Percentiles rank a stretch among this genome's conserved stretches.
Evolutionary conservation across 1,140 invertebrate species (phyloP).

Genomic region (Nymphalis io): DNA sequence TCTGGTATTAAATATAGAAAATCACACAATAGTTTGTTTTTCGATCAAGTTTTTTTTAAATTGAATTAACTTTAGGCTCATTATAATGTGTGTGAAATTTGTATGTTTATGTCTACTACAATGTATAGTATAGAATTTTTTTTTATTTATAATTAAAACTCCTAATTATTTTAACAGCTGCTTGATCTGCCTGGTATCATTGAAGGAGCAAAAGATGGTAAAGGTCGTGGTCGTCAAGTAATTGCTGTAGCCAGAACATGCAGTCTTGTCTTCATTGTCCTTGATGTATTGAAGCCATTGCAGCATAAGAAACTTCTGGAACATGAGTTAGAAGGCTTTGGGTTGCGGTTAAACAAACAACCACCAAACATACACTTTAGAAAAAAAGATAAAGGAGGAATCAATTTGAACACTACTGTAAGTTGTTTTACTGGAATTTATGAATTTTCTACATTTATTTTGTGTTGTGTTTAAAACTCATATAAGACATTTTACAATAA

Average conservation of each 20-base stretch:
- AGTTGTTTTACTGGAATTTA: conserved; percentile 36
- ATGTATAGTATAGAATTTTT: no score
- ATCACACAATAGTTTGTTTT: no score
- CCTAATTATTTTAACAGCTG: conserved; percentile 88
- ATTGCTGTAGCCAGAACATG: conserved; percentile 99
- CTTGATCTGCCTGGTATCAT: conserved; percentile 99
- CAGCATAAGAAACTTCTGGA: conserved; percentile 98
- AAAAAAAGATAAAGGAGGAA: conserved; percentile 97
- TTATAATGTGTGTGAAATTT: no score
- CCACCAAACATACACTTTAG: conserved; percentile 98
- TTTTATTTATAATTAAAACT: no score
- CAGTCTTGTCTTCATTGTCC: conserved; percentile 98
- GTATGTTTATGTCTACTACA: no score
- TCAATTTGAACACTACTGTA: conserved; percentile 75
- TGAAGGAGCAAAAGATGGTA: conserved; percentile 99
- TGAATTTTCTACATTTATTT: no score
- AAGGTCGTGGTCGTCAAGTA: conserved; percentile 98
- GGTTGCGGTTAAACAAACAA: conserved; percentile 96
- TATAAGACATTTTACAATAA: no score
- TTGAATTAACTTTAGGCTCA: no score
- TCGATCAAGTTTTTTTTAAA: no score
- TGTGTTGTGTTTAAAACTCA: no score
- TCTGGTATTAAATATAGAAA: no score
- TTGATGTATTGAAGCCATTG: conserved; percentile 98
- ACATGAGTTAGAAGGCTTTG: conserved; percentile 99